Conservation (phyloP, 2,113 vertebrate genomes). For the Henicopernis longicauda region DNA sequence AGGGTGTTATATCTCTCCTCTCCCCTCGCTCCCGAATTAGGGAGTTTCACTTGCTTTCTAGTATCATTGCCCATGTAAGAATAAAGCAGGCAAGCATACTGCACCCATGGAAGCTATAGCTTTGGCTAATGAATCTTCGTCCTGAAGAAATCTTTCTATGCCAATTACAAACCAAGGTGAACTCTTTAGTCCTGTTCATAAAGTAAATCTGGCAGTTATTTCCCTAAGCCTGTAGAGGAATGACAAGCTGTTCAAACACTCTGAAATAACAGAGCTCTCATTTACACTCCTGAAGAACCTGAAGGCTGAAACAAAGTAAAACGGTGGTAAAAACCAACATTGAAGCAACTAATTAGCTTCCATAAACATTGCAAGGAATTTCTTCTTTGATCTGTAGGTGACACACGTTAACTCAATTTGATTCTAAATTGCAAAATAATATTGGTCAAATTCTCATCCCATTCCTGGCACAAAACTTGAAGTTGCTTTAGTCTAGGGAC, state of each 20-base stretch:
- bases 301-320: not conserved
- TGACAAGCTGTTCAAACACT: not conserved
- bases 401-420: not conserved
- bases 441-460: not conserved
- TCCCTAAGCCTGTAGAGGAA: not conserved
- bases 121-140: not conserved
- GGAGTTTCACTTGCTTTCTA: not conserved
- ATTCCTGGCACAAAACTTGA: not conserved
- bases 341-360: not conserved
- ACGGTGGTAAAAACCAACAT: not conserved
- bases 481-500: not conserved
- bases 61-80: not conserved
- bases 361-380: not conserved
- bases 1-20: not conserved
- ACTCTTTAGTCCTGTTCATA: not conserved
- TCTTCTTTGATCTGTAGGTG: not conserved
- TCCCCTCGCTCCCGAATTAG: rapidly evolving
- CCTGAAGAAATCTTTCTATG: not conserved
- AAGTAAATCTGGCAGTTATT: not conserved
- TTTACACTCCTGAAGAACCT: not conserved
- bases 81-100: not conserved
- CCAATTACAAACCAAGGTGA: not conserved
- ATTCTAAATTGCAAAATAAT: not conserved
- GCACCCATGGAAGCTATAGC: not conserved
- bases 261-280: not conserved